phyloP scores from a whole-genome alignment of 2,888 invertebrate species.

The Lasioglossum leucozonium region DNA sequence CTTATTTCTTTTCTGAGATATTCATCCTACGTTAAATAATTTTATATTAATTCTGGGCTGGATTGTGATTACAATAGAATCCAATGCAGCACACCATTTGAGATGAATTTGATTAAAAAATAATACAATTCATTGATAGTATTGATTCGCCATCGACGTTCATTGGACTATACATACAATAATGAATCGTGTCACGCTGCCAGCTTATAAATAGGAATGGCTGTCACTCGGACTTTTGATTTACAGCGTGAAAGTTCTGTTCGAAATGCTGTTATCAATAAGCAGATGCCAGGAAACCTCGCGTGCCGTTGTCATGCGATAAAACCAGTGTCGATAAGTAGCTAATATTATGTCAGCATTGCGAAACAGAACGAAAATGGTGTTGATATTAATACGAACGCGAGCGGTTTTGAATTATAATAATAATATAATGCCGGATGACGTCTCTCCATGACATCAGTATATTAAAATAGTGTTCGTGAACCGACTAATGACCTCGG shows the following conservation, averaged over 20 bases:
- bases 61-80: too few species aligned
- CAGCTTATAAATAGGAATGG: neutral
- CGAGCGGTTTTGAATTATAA: neutral
- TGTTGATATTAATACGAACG: neutral
- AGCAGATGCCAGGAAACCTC: neutral
- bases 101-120: neutral
- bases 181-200: neutral
- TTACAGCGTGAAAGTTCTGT: neutral
- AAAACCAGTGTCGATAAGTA: neutral
- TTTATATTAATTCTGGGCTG: too few species aligned
- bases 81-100: too few species aligned
- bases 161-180: neutral
- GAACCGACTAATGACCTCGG: conserved; percentile 40
- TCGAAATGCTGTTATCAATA: neutral
- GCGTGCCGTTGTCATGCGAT: neutral
- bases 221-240: neutral
- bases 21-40: too few species aligned
- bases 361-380: neutral
- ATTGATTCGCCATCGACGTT: neutral
- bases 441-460: conserved; percentile 56
- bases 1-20: neutral
- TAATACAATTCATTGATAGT: neutral
- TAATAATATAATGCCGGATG: neutral
- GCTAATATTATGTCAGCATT: conserved; percentile 3
- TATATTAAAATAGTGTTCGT: conserved; percentile 42